These are phyloP conservation scores for Torymus aiolomorphi DNA, from an alignment of 2,888 invertebrate species.

Conservation along the genomic window DNA sequence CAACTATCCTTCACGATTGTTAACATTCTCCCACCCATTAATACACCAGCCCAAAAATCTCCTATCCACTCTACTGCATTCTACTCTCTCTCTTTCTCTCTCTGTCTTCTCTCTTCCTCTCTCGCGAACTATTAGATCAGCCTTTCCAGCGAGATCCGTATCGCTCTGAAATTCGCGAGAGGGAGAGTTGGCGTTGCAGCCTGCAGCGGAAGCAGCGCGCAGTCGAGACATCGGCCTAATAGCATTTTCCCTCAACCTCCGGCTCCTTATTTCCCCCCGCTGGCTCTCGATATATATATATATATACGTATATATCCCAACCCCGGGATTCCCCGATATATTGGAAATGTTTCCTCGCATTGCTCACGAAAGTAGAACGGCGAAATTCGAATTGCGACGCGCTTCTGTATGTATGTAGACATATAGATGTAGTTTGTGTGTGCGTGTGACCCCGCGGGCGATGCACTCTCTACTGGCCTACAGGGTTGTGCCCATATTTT, in stretches of 20 bases:
- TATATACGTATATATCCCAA: constrained; percentile 16
- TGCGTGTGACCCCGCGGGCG: neutral
- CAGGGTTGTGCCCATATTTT: too few relatives aligned
- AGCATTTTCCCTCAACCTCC: constrained; percentile 32
- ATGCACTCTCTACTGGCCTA: neutral
- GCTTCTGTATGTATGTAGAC: neutral
- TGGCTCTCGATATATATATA: neutral
- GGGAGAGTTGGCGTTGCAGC: too few relatives aligned
- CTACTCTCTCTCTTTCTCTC: too few relatives aligned
- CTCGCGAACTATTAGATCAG: constrained; percentile 1
- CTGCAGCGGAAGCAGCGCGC: too few relatives aligned
- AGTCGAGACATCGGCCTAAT: constrained; percentile 39
- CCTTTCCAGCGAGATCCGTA: neutral
- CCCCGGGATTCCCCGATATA: constrained; percentile 41
- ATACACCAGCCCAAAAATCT: too few relatives aligned
- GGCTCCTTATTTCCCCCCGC: constrained; percentile 10
- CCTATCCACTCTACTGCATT: too few relatives aligned
- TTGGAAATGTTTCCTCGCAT: constrained; percentile 47
- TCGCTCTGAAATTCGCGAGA: neutral
- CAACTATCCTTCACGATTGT: too few relatives aligned
- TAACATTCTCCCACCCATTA: too few relatives aligned
- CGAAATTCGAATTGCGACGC: constrained; percentile 25
- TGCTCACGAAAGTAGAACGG: constrained; percentile 34
- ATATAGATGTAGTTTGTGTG: too few relatives aligned
- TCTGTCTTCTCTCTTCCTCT: too few relatives aligned